Base-by-base conservation (phyloP, 1,140 invertebrate species). In the Meloidogyne chitwoodi region DNA sequence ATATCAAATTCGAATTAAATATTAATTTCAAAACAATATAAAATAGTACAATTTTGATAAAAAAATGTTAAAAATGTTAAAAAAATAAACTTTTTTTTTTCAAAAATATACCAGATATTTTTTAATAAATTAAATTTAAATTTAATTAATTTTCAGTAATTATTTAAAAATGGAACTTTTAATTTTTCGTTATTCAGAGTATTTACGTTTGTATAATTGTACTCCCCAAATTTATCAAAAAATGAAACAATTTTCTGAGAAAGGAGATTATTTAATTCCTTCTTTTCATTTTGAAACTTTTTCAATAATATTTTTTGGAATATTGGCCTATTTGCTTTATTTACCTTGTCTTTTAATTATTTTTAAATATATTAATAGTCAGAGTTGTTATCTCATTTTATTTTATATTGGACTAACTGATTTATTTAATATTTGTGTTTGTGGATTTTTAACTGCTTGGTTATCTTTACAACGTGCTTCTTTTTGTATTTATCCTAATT, bases 401-500 rank as follows among this genome's bases (percentile, higher is more conserved):
- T 78, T 77, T 19, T 78, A 63, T 61, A 77, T 77, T 22, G 76
- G 76, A 29, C 2, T 77, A 8, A 64, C 61, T n/a, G 76, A 77
- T 38, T 11, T 77, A n/a, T 31, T 78, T 11, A 22, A n/a, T 66
- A 22, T 77, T 19, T 77, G 75, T 31, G n/a, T 77, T 31, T 26
- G 29, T 78, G 76, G 73, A 22, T 67, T 67, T 26, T 6, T 67
- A n/a, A n/a, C n/a, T n/a, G 65, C 29, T n/a, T 67, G n/a, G n/a
- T 41, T 67, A 41, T n/a, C 65, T 2, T 41, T 67, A 31, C n/a
- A 67, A 67, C 3, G 65, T 6, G 65, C 65, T 41, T 31, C 38
- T 67, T 67, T 67, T 41, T 67, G 65, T 22, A 34, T 41, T 41
- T 67, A 67, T 22, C 65, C 65, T 22, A 67, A 31, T 67, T 41